Base-by-base conservation (phyloP, 1,140 invertebrate genomes). In the Aphidius gifuensis region DNA sequence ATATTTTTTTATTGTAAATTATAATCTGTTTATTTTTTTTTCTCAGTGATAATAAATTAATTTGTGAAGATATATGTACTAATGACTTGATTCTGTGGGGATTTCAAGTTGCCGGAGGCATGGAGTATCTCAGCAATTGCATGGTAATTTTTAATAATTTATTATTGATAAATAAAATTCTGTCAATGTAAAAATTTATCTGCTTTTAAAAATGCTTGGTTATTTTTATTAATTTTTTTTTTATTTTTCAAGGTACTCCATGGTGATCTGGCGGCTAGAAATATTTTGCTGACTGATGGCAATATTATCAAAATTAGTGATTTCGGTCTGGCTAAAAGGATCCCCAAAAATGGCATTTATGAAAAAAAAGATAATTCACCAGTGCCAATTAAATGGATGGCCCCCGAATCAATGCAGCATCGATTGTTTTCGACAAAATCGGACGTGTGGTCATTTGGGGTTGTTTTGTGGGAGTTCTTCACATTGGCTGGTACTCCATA, bases 221-320 rank as follows among this genome's bases (percentile, higher is more conserved):
- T 32, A 32, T 4, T 32, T 32, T 32, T 32, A 32, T 32, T 32
- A 32, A 32, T 32, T 16, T 16, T 16, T 16, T 1, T 0, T 16
- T 32, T 47, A 5, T 53, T 40, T 76, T 76, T 60, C 11, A 39
- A 90, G 87, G 88, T 93, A 0, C 72, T 98, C 4, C 97, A 99
- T 75, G 90, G 96, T n/a, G 96, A 99, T 84, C 83, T 99, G 58
- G 96, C 96, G 0, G 95, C 97, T 1, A 86, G 97, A 76, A 99
- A 99, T 82, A 90, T 98, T 60, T 82, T 98, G n/a, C 83, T 98
- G 3, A 88, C 92, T 3, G 93, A 97, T 43, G 85, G 95, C 61
- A 92, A 94, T 71, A 80, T 93, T 1, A 90, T 93, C 0, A 98
- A 98, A 78, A 97, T 99, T 66, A 97, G 94, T 64, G 96, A 98